A percentile compares a stretch with the other conserved stretches of the same genome.
Conservation (phyloP, 2,797 vertebrate species). For the Molossus molossus region DNA sequence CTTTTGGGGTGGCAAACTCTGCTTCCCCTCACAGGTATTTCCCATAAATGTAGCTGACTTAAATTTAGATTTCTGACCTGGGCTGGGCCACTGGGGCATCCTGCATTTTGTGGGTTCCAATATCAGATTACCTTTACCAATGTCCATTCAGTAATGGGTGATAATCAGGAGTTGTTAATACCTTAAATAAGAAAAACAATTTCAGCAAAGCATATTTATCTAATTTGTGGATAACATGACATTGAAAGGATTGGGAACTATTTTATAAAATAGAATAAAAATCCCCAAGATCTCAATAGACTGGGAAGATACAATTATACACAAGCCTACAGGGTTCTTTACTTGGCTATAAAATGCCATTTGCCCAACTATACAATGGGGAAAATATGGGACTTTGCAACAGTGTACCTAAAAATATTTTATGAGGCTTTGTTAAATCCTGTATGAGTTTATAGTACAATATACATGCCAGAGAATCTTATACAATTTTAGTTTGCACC, state of each 20-base stretch:
- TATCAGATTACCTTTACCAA: background rate
- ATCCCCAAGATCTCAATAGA: background rate
- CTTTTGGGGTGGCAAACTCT: background rate
- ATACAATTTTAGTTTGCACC: background rate
- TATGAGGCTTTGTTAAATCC: conserved; percentile 42
- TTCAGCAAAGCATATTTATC: conserved; percentile 32
- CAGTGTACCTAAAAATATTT: conserved; percentile 28
- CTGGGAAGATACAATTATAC: background rate
- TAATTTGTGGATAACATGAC: conserved; percentile 6
- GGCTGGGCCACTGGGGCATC: background rate
- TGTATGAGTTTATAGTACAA: background rate
- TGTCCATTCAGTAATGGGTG: background rate
- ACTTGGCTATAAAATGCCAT: background rate
- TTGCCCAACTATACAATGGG: background rate
- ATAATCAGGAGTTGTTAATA: conserved; percentile 30
- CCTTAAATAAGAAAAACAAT: conserved; percentile 30
- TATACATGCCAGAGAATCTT: background rate
- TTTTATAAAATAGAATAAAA: conserved; percentile 4
- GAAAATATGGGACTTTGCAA: background rate
- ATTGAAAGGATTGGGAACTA: background rate
- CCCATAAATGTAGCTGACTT: background rate
- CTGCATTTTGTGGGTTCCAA: background rate
- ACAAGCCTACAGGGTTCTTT: background rate
- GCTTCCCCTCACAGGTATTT: background rate
- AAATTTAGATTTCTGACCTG: background rate